Evolutionary conservation across 2,888 invertebrate species (phyloP).

Genomic region (Aplocera efformata): DNA sequence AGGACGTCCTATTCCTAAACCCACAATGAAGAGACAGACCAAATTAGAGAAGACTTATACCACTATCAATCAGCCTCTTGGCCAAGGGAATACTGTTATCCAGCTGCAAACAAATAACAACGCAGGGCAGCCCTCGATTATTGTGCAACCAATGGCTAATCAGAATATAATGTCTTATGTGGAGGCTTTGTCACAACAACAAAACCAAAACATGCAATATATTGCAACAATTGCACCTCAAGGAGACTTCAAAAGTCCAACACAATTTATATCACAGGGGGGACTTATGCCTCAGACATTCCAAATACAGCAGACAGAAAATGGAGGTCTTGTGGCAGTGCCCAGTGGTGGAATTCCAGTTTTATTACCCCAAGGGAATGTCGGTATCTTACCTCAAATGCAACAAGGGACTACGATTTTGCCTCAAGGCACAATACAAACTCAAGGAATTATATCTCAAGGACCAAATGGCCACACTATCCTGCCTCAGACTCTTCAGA

Average conservation of each 20-base stretch:
- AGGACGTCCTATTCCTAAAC: conserved; percentile 72
- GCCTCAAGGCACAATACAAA: conserved; percentile 79
- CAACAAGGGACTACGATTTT: conserved; percentile 80
- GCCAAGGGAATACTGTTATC: conserved; percentile 75
- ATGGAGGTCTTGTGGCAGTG: conserved; percentile 80
- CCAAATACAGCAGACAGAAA: conserved; percentile 82
- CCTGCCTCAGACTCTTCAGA: conserved; percentile 80
- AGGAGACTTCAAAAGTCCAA: conserved; percentile 77
- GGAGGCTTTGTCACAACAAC: conserved; percentile 85
- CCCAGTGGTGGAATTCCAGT: conserved; percentile 82
- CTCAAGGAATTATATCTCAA: conserved; percentile 74
- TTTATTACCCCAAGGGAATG: conserved; percentile 73
- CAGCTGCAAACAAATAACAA: conserved; percentile 80
- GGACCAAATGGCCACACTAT: conserved; percentile 81
- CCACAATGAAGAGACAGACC: conserved; percentile 71
- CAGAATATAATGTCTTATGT: conserved; percentile 84
- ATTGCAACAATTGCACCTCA: conserved; percentile 85
- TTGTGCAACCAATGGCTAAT: conserved; percentile 83
- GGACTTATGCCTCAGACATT: conserved; percentile 80
- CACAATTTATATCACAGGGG: conserved; percentile 79
- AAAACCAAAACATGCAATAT: conserved; percentile 87
- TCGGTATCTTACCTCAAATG: conserved; percentile 72
- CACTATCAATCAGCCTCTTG: conserved; percentile 71
- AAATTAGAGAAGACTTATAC: conserved; percentile 73
- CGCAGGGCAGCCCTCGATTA: conserved; percentile 82